Conservation (phyloP, 1,140 invertebrate genomes). For the Nasonia giraulti region DNA sequence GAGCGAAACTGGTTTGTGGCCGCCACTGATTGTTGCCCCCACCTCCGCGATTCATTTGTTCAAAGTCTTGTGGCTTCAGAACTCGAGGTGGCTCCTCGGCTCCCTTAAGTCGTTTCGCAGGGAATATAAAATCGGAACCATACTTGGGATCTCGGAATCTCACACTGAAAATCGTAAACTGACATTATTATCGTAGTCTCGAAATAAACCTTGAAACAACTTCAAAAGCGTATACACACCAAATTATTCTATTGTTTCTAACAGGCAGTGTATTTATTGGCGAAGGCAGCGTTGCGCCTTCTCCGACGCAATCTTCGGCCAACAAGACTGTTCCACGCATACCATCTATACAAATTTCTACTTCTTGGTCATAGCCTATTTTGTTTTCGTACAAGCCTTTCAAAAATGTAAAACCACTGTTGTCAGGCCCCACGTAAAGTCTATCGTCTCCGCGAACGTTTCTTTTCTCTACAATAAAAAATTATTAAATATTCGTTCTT, state of each 20-base stretch:
- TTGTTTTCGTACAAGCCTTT: slow-evolving; percentile 80
- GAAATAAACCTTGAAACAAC: slow-evolving; percentile 3
- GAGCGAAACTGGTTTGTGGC: slow-evolving; percentile 84
- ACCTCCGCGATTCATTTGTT: slow-evolving; percentile 77
- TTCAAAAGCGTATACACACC: slow-evolving; percentile 65
- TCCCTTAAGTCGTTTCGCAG: slow-evolving; percentile 81
- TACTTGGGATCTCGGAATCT: slow-evolving; percentile 89
- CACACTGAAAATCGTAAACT: slow-evolving; percentile 78
- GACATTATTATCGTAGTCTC: slow-evolving; percentile 17
- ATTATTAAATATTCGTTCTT: slow-evolving; percentile 9
- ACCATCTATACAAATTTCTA: slow-evolving; percentile 78
- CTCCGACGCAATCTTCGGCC: slow-evolving; percentile 80
- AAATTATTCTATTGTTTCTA: slow-evolving; percentile 72
- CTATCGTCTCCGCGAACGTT: slow-evolving; percentile 86
- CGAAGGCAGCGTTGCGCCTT: slow-evolving; percentile 80
- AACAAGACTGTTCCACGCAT: slow-evolving; percentile 84
- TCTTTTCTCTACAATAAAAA: slow-evolving; percentile 71
- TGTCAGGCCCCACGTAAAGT: slow-evolving; percentile 84
- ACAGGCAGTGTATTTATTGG: slow-evolving; percentile 81
- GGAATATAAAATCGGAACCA: slow-evolving; percentile 84
- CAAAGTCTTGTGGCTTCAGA: slow-evolving; percentile 87
- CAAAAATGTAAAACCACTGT: slow-evolving; percentile 82
- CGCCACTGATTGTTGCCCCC: slow-evolving; percentile 78
- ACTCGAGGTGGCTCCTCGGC: slow-evolving; percentile 83
- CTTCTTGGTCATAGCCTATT: slow-evolving; percentile 73